Percentiles rank a stretch among this genome's conserved stretches.
Conservation (phyloP, 2,888 invertebrate genomes). For the Odontomyia ornata region DNA sequence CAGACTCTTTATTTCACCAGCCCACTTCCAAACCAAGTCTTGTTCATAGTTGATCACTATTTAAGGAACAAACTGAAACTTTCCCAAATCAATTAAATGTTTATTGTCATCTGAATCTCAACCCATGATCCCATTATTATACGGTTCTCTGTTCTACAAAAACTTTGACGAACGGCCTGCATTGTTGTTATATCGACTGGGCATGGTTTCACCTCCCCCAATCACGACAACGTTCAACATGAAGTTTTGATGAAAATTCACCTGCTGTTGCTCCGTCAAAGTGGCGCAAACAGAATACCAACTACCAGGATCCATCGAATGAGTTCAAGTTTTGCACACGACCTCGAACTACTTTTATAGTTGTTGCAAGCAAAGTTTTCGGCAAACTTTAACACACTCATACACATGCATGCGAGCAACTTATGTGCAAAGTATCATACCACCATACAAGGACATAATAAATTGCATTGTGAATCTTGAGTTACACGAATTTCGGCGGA, state of each 20-base stretch:
- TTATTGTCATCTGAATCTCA: neutral
- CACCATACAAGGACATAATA: neutral
- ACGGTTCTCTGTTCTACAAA: neutral
- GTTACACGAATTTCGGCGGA: neutral
- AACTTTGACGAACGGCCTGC: neutral
- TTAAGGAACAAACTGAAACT: neutral
- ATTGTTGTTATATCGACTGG: neutral
- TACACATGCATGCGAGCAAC: neutral
- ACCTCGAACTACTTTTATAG: slow-evolving; percentile 41
- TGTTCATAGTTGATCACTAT: neutral
- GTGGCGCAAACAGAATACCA: neutral
- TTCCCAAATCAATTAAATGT: neutral
- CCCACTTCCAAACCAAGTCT: too few relatives aligned
- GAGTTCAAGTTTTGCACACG: slow-evolving; percentile 38
- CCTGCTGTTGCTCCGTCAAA: slow-evolving; percentile 31
- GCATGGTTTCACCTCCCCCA: neutral
- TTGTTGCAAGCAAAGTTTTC: slow-evolving; percentile 14
- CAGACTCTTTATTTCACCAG: too few relatives aligned
- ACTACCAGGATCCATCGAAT: slow-evolving; percentile 4
- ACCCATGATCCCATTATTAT: neutral
- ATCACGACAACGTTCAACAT: neutral
- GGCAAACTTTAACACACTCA: neutral
- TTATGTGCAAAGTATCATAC: neutral
- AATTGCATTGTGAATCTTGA: neutral
- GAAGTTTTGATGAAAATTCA: slow-evolving; percentile 11